Base-by-base conservation (phyloP, 2,113 vertebrate species). In the Todiramphus chloris region DNA sequence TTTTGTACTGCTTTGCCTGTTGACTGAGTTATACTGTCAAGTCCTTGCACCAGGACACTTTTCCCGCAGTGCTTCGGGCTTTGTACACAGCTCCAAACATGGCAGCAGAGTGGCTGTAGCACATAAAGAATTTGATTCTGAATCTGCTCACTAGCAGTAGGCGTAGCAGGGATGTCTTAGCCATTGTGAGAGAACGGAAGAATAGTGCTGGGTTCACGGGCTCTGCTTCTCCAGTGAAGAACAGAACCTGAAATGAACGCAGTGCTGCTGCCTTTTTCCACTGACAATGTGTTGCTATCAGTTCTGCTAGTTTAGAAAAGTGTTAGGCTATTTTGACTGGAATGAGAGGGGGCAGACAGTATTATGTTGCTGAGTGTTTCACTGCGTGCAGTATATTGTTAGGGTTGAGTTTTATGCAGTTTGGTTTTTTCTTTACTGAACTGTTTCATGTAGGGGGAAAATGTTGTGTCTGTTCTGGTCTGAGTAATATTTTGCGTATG, bases 31-130 rank as follows among this genome's bases (percentile, higher is more conserved):
- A 55, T 2, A 4, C 14, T 62, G 21, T 73, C 16, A 30, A 43
- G 31, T 59, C 31, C 37, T 46, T 72, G 62, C 75, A 12, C 44
- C n/a, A 8, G 43, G 31, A 25, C 24, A 11, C 48, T 53, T 60
- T 59, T n/a, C 10, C 19, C 83, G n/a, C 27, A n/a, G 33, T 55
- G 28, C 17, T 83, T 56, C 62, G 31, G 14, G 14, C 9, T 60
- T 31, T 9, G 3, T 14, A 7, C 10, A 24, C 11, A 51, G 5
- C 25, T 46, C 55, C 23, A 37, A 5, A 18, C 6, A 3, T 1
- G 2, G 25, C 31, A 59, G 16, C 37, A 63, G 56, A 21, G 12
- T 24, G 17, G 11, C 11, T 69, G 30, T 15, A 39, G 37, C n/a
- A 17, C 30, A 12, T 6, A 4, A 1, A 55, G n/a, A 51, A 31